Evolutionary conservation across 37 sponge, comb jelly and placozoan species (phyloP).

Genomic region (Petrosia ficiformis): DNA sequence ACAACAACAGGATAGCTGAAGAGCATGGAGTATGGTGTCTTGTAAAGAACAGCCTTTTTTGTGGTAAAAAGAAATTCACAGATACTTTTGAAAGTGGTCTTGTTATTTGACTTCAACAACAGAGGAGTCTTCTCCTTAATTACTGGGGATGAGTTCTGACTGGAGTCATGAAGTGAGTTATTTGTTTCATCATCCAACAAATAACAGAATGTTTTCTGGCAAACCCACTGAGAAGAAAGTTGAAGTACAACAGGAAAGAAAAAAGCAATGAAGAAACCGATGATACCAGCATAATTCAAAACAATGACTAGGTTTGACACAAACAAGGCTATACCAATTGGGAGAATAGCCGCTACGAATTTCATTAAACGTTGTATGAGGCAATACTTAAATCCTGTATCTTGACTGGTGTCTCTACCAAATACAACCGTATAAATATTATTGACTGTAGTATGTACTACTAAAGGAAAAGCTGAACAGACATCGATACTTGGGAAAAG

Average conservation of each 20-base stretch:
- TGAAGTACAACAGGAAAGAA: conserved; percentile 80
- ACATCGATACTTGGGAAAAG: conserved; percentile 90
- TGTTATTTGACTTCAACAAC: not conserved
- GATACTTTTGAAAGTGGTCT: not conserved
- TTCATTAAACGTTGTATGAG: conserved; percentile 29
- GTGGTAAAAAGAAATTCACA: not conserved
- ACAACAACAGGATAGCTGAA: not conserved
- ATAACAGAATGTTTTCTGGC: conserved; percentile 48
- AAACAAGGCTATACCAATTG: conserved; percentile 66
- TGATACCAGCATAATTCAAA: conserved; percentile 78
- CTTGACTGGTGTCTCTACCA: conserved; percentile 49
- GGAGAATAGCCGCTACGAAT: conserved; percentile 54
- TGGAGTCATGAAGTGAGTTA: not conserved
- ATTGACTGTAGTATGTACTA: conserved; percentile 61
- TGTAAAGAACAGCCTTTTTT: not conserved
- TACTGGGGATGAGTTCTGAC: not conserved
- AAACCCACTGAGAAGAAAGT: conserved; percentile 54
- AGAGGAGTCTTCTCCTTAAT: not conserved
- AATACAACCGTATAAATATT: conserved; percentile 64
- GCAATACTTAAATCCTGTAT: not conserved
- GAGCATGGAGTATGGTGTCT: not conserved
- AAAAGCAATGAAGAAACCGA: conserved; percentile 72
- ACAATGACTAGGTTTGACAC: conserved; percentile 83
- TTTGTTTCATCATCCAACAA: not conserved
- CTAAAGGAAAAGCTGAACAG: conserved; percentile 83